Conservation (phyloP, 2,113 vertebrate species). For the Hoplias malabaricus region DNA sequence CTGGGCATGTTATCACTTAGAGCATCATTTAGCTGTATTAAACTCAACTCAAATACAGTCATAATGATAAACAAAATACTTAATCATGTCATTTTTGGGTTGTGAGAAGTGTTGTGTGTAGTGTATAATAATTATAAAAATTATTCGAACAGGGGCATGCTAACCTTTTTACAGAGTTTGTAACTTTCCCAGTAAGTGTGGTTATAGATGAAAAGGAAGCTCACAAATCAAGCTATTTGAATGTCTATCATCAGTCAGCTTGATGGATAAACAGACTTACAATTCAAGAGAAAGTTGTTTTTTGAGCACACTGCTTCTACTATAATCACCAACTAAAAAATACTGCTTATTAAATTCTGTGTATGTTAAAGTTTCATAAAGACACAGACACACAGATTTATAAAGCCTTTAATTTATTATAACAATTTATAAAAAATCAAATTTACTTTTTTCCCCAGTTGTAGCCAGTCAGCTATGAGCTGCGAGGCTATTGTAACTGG, state of each 20-base stretch:
- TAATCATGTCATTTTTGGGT: too few relatives aligned
- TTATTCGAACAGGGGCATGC: too few relatives aligned
- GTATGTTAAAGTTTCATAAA: neutral
- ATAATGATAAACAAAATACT: too few relatives aligned
- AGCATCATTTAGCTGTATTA: too few relatives aligned
- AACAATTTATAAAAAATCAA: neutral
- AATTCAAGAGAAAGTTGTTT: constrained; percentile 4
- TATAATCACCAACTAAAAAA: neutral
- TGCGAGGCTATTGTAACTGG: too few relatives aligned
- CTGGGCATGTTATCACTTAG: too few relatives aligned
- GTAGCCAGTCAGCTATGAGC: too few relatives aligned
- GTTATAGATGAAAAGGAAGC: neutral
- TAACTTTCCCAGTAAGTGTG: neutral
- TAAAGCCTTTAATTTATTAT: neutral
- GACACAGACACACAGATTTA: neutral
- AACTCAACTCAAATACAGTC: too few relatives aligned
- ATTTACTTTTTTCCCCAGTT: neutral
- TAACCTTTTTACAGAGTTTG: too few relatives aligned
- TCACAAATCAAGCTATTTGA: neutral
- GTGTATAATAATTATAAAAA: neutral
- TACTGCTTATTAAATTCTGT: neutral
- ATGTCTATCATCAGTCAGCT: neutral
- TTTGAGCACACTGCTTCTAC: neutral
- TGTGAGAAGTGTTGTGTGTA: too few relatives aligned
- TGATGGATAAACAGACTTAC: constrained; percentile 37